Evolutionary conservation across 2,888 invertebrate species (phyloP).

Genomic region (Phasia obesa): DNA sequence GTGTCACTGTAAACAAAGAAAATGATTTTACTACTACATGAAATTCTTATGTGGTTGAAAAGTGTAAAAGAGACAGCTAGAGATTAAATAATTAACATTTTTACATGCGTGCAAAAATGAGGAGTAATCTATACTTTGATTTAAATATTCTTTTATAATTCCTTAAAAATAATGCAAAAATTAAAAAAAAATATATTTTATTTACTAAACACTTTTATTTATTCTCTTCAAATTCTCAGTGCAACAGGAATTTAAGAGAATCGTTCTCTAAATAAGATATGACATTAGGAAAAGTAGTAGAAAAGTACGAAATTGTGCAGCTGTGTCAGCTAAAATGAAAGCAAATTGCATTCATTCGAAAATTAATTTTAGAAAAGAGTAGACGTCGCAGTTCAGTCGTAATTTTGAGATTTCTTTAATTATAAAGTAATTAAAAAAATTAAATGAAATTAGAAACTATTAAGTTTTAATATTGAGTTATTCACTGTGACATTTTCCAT

Average conservation of each 20-base stretch:
- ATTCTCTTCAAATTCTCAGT: constrained; percentile 38
- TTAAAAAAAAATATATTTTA: constrained; percentile 6
- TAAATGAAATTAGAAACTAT: background rate
- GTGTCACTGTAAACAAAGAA: constrained; percentile 41
- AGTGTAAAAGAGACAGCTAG: constrained; percentile 65
- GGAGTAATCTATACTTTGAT: constrained; percentile 38
- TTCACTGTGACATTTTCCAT: background rate
- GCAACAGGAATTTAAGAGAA: constrained; percentile 44
- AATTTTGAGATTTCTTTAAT: constrained; percentile 24
- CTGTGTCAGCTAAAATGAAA: constrained; percentile 39
- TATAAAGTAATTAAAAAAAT: constrained; percentile 17
- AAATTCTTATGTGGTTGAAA: constrained; percentile 54
- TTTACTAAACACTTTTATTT: constrained; percentile 3
- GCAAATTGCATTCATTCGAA: constrained; percentile 65
- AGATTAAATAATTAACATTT: background rate
- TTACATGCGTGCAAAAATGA: constrained; percentile 63
- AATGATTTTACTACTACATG: constrained; percentile 55
- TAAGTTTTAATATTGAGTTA: background rate
- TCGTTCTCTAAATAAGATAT: constrained; percentile 39
- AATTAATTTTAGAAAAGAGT: constrained; percentile 51
- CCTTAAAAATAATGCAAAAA: background rate
- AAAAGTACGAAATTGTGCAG: constrained; percentile 45
- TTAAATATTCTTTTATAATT: constrained; percentile 13
- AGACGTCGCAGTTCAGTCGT: constrained; percentile 31
- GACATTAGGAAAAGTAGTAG: constrained; percentile 35